Evolutionary conservation across 1,140 invertebrate species (phyloP), one percentile per base, ranked within the genome.

Genomic region (Anthonomus grandis): DNA sequence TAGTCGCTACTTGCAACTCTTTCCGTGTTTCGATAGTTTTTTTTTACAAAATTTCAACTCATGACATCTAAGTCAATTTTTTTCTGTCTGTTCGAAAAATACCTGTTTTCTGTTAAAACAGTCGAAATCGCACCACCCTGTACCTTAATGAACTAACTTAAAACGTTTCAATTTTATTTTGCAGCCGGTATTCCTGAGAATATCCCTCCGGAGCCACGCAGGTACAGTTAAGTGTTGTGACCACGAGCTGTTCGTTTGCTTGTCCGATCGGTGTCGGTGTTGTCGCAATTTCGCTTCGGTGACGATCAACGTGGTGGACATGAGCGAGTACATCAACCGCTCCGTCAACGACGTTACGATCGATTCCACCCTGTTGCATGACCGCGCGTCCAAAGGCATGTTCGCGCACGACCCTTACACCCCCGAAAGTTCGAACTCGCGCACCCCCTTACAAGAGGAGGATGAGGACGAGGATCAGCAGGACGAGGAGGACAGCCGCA

Each of bases 111-210:
- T n/a, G n/a, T n/a, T n/a, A n/a, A n/a, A n/a, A n/a, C n/a, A n/a
- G n/a, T n/a, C n/a, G n/a, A n/a, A n/a, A n/a, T n/a, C n/a, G n/a
- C n/a, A n/a, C n/a, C n/a, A n/a, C n/a, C n/a, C n/a, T n/a, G n/a
- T n/a, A n/a, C n/a, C n/a, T n/a, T n/a, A n/a, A n/a, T n/a, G n/a
- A n/a, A n/a, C n/a, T n/a, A n/a, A n/a, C n/a, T n/a, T n/a, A n/a
- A n/a, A n/a, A n/a, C n/a, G n/a, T n/a, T n/a, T n/a, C n/a, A n/a
- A n/a, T n/a, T 69, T 64, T 66, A 70, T 69, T 77, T 84, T 84
- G 45, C 83, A 92, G 89, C 90, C 89, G 69, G 88, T 91, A 74
- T 91, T 86, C 79, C 81, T 91, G 70, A 83, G 79, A 70, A 77
- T 85, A 73, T 76, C 79, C 68, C 79, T 91, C 65, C 78, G 81